Evolutionary conservation across 2,113 vertebrate species (phyloP).

Genomic region (Zapus hudsonius): DNA sequence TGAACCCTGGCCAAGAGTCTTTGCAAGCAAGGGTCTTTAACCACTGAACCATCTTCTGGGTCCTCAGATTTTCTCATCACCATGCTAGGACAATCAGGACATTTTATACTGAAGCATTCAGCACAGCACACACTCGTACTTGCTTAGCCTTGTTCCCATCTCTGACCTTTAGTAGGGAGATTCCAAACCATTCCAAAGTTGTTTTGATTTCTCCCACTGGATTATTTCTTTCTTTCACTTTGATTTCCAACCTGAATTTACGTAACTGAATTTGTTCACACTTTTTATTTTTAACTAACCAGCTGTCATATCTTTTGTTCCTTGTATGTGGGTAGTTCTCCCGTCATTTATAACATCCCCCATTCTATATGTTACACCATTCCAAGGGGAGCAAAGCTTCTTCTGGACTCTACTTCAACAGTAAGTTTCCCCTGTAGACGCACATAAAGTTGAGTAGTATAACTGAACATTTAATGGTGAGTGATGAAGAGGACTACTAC

Average conservation of each 20-base stretch:
- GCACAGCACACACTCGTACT: not conserved
- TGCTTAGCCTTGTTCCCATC: not conserved
- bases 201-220: not conserved
- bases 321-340: not conserved
- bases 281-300: not conserved
- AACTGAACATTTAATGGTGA: not conserved
- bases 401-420: conserved; percentile 5
- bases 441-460: not conserved
- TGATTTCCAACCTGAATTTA: not conserved
- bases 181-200: not conserved
- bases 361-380: not conserved
- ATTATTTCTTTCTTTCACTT: not conserved
- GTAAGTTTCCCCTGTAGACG: not conserved
- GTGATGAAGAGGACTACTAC: not conserved
- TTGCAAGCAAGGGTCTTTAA: too few species aligned
- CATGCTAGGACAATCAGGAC: not conserved
- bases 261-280: not conserved
- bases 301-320: not conserved
- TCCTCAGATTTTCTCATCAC: not conserved
- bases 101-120: not conserved
- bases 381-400: not conserved
- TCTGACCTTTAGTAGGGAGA: not conserved
- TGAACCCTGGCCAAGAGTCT: too few species aligned
- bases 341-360: not conserved
- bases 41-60: too few species aligned